These are phyloP conservation scores for Lithobates pipiens DNA, from an alignment of 2,797 vertebrate genomes.

Conservation along the genomic window DNA sequence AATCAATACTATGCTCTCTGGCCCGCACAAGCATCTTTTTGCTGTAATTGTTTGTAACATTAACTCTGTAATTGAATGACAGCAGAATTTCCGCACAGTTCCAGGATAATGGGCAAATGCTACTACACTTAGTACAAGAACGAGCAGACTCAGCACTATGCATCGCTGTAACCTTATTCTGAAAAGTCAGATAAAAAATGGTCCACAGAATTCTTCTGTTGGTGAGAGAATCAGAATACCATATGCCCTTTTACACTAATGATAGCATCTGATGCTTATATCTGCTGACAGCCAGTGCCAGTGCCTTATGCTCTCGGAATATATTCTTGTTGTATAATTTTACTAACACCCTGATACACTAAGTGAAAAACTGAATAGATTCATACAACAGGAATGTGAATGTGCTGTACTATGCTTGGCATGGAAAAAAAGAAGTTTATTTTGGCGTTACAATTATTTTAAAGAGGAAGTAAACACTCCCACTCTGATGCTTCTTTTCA, in stretches of 20 bases:
- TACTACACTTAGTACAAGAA: slow-evolving; percentile 13
- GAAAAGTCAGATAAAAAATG: slow-evolving; percentile 4
- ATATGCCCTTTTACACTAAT: slow-evolving; percentile 35
- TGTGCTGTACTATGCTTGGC: too few relatives aligned
- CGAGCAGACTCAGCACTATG: slow-evolving; percentile 13
- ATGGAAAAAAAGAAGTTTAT: too few relatives aligned
- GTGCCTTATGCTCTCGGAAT: slow-evolving; percentile 19
- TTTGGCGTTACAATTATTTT: too few relatives aligned
- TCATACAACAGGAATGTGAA: neutral
- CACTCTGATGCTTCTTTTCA: too few relatives aligned
- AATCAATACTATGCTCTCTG: neutral
- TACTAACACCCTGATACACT: slow-evolving; percentile 12
- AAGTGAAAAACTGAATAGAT: neutral
- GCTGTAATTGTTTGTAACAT: neutral
- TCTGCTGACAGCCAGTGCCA: slow-evolving; percentile 40
- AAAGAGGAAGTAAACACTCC: too few relatives aligned
- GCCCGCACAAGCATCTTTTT: neutral
- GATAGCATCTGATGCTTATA: slow-evolving; percentile 41
- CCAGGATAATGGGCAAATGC: slow-evolving; percentile 18
- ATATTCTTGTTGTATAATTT: neutral
- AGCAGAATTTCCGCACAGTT: slow-evolving; percentile 29
- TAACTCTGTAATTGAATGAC: neutral
- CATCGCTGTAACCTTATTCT: neutral
- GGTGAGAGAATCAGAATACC: slow-evolving; percentile 17
- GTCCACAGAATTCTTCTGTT: neutral